These are phyloP conservation scores for Maconellicoccus hirsutus DNA, from an alignment of 1,140 invertebrate species.

Conservation along the genomic window DNA sequence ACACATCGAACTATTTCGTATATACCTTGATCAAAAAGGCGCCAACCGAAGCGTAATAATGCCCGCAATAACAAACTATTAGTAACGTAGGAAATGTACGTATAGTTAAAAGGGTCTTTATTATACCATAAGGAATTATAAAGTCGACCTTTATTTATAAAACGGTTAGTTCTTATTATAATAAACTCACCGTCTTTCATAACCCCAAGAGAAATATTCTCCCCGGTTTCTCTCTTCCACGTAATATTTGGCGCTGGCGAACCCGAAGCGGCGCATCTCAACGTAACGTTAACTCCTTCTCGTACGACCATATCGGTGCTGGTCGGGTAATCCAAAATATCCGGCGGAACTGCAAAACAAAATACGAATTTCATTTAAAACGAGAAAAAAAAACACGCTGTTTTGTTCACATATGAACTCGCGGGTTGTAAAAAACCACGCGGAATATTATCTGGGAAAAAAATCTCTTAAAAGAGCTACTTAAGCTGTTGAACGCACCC, in stretches of 20 bases:
- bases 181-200: constrained; percentile 43
- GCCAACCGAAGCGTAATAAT: neutral
- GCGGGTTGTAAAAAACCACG: no score
- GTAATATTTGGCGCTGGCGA: constrained; percentile 66
- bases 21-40: neutral
- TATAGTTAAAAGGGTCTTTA: constrained; percentile 12
- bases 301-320: constrained; percentile 75
- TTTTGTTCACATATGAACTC: no score
- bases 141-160: constrained; percentile 20
- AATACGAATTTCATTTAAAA: neutral
- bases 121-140: constrained; percentile 14
- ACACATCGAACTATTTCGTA: neutral
- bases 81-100: neutral
- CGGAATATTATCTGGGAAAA: no score
- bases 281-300: constrained; percentile 71
- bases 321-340: constrained; percentile 60
- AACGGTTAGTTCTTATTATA: constrained; percentile 14
- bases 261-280: constrained; percentile 67
- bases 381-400: no score
- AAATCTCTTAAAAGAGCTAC: no score
- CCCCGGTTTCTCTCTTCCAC: constrained; percentile 68
- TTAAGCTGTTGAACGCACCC: no score
- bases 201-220: constrained; percentile 48
- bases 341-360: constrained; percentile 57
- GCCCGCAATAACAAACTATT: constrained; percentile 2